These are phyloP conservation scores for Castor canadensis DNA, from an alignment of 2,113 vertebrate genomes.

Conservation along the genomic window DNA sequence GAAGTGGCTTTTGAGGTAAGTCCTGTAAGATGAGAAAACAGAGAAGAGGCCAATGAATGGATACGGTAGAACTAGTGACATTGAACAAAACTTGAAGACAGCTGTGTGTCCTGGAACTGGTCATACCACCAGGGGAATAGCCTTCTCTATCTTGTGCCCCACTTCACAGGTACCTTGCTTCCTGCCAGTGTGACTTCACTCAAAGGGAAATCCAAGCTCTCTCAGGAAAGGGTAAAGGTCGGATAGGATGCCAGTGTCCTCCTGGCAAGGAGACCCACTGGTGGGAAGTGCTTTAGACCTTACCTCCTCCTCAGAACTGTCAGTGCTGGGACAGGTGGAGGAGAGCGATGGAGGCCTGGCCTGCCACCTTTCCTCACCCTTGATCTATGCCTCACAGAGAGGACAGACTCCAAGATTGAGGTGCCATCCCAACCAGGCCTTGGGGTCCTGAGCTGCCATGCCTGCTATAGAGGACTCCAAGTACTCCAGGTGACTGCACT, in stretches of 20 bases:
- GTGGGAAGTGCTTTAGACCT: not conserved
- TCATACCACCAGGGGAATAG: accelerated
- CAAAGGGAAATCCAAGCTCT: not conserved
- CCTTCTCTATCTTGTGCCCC: not conserved
- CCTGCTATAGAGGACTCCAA: not conserved
- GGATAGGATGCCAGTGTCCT: too few species aligned
- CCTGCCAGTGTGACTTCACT: not conserved
- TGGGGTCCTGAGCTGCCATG: too few species aligned
- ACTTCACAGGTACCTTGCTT: not conserved
- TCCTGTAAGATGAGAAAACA: not conserved
- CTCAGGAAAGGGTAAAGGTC: not conserved
- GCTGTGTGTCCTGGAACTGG: not conserved
- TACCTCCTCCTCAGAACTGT: not conserved
- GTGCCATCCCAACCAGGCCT: not conserved
- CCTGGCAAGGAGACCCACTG: not conserved
- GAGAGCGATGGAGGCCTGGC: not conserved
- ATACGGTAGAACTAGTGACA: not conserved
- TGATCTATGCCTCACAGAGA: not conserved
- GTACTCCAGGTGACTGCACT: not conserved
- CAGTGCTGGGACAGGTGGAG: not conserved
- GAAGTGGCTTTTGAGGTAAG: not conserved
- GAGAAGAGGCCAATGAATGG: not conserved
- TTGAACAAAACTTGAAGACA: not conserved
- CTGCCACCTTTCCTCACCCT: not conserved
- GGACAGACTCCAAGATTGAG: not conserved